Conservation (phyloP, 1,140 invertebrate genomes). For the Penaeus japonicus region DNA sequence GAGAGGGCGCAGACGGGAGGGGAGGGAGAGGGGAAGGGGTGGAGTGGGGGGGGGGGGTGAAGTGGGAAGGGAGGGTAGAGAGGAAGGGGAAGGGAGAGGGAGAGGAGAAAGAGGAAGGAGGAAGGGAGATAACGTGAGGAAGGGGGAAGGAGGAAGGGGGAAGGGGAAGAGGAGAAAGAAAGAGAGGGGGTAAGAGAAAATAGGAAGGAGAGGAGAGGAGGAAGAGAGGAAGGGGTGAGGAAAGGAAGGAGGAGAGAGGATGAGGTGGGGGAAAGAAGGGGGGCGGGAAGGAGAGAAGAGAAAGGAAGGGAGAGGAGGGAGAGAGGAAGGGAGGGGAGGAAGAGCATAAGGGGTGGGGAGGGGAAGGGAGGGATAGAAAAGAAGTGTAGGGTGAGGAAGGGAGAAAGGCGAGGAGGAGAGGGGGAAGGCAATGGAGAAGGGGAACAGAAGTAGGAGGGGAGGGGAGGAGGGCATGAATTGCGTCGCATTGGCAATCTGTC, state of each 20-base stretch:
- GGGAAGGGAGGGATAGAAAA: too few species aligned
- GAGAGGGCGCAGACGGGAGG: too few species aligned
- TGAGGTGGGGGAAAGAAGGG: not conserved
- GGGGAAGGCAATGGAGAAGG: too few species aligned
- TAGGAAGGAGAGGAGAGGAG: too few species aligned
- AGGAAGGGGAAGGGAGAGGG: not conserved
- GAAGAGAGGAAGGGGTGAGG: not conserved
- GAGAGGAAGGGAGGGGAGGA: not conserved
- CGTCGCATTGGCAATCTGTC: too few species aligned
- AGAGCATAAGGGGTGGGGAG: not conserved
- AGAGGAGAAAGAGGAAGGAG: not conserved
- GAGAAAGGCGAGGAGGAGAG: too few species aligned
- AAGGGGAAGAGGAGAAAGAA: not conserved
- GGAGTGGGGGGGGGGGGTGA: too few species aligned
- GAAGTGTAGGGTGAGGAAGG: not conserved
- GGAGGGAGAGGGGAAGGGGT: too few species aligned
- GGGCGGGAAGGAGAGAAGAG: not conserved
- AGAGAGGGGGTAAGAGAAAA: not conserved
- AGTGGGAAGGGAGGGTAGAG: not conserved
- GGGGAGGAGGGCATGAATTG: not conserved
- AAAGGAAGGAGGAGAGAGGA: not conserved
- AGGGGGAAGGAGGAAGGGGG: not conserved
- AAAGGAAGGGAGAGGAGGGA: not conserved
- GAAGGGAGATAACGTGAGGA: not conserved
- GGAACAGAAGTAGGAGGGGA: not conserved